A percentile compares a stretch with the other conserved stretches of the same genome.
These are phyloP conservation scores for Penaeus japonicus DNA, from an alignment of 1,140 invertebrate species.

Conservation along the genomic window DNA sequence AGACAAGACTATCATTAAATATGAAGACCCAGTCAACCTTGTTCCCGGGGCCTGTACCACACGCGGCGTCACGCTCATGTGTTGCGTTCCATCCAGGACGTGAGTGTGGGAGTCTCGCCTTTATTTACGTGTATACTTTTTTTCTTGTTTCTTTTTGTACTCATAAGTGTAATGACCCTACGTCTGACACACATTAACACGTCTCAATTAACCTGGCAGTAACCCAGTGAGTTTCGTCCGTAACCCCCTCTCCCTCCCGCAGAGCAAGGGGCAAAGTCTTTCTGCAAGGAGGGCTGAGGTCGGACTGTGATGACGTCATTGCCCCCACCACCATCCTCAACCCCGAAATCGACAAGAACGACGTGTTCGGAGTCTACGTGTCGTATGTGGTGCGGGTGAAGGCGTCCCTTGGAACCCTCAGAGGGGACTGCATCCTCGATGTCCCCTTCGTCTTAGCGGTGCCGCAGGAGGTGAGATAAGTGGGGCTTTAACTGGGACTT, in stretches of 20 bases:
- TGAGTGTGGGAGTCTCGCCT: background rate
- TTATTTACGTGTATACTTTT: too few species aligned
- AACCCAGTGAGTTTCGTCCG: background rate
- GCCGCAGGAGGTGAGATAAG: background rate
- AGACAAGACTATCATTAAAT: conserved; percentile 46
- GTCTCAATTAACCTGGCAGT: background rate
- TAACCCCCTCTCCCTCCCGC: background rate
- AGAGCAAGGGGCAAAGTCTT: conserved; percentile 48
- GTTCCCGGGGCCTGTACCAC: conserved; percentile 33
- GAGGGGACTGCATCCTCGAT: conserved; percentile 37
- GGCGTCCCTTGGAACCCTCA: conserved; percentile 24
- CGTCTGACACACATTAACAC: background rate
- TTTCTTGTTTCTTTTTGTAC: background rate
- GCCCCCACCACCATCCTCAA: conserved; percentile 45
- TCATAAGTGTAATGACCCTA: too few species aligned
- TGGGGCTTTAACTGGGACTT: background rate
- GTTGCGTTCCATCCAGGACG: conserved; percentile 31
- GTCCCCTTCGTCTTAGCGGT: conserved; percentile 24
- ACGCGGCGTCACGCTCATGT: conserved; percentile 17
- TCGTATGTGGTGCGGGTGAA: conserved; percentile 38
- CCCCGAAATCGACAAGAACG: conserved; percentile 17
- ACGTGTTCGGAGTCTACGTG: conserved; percentile 47
- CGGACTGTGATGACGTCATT: background rate
- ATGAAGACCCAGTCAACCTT: conserved; percentile 32
- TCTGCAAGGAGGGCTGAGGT: conserved; percentile 23